A percentile compares a stretch with the other conserved stretches of the same genome.
phyloP scores from a whole-genome alignment of 2,113 vertebrate species.

The Delphinus delphis region DNA sequence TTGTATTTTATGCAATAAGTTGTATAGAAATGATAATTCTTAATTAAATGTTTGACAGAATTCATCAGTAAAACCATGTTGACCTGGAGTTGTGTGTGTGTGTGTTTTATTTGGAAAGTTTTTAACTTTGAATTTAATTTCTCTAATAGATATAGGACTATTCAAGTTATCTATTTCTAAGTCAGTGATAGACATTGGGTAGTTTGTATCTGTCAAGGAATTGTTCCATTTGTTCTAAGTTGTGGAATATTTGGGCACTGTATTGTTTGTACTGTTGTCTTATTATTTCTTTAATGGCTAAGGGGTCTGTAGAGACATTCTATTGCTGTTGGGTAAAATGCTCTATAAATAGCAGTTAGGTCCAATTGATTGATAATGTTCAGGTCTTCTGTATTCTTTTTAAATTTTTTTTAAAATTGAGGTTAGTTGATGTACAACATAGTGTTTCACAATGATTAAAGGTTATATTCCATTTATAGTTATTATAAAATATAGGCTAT shows the following conservation, averaged over 20 bases:
- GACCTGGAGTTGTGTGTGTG: neutral
- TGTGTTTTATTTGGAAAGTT: neutral
- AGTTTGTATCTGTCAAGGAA: neutral
- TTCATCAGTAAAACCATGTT: neutral
- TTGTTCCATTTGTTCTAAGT: neutral
- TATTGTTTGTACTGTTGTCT: neutral
- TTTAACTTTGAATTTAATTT: neutral
- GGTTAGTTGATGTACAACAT: neutral
- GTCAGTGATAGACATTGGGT: neutral
- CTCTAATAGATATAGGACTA: neutral
- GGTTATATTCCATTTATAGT: neutral
- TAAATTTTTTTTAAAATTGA: neutral
- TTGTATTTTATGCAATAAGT: neutral
- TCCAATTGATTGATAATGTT: neutral
- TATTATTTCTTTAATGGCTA: neutral
- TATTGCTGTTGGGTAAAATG: neutral
- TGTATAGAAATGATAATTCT: neutral
- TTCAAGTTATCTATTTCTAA: neutral
- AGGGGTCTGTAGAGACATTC: neutral
- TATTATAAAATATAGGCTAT: neutral
- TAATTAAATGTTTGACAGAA: neutral
- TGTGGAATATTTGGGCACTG: neutral
- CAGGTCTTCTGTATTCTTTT: neutral
- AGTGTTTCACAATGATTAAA: neutral
- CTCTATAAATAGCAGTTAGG: neutral